Conservation (phyloP, 2,888 invertebrate genomes). For the Tiliacea citrago region DNA sequence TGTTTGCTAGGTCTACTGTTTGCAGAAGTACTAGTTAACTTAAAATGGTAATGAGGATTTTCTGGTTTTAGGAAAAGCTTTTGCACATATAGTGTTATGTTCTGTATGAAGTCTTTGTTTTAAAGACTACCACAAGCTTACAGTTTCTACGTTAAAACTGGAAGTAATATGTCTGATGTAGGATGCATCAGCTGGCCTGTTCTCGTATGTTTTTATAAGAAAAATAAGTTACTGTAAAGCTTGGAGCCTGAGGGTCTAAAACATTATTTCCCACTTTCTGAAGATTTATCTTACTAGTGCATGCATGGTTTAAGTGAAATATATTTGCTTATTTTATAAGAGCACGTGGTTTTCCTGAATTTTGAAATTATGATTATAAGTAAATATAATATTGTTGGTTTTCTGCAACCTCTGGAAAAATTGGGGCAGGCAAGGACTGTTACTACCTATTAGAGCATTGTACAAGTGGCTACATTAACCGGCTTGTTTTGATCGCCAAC, state of each 20-base stretch:
- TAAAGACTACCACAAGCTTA: background rate
- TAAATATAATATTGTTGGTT: background rate
- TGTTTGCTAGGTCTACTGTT: too few relatives aligned
- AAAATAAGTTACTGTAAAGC: slow-evolving; percentile 37
- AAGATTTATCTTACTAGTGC: slow-evolving; percentile 27
- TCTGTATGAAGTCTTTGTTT: too few relatives aligned
- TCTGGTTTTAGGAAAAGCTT: background rate
- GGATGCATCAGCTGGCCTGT: slow-evolving; percentile 17
- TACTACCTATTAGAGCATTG: background rate
- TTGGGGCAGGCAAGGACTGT: background rate
- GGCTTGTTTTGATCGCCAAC: too few relatives aligned
- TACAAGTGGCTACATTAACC: too few relatives aligned
- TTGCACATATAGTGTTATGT: background rate
- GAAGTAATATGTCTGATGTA: slow-evolving; percentile 2
- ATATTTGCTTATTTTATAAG: background rate
- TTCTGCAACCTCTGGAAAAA: background rate
- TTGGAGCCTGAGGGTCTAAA: slow-evolving; percentile 25
- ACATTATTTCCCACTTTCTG: slow-evolving; percentile 35
- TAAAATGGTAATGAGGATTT: background rate
- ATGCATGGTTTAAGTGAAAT: slow-evolving; percentile 7
- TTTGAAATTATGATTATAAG: background rate
- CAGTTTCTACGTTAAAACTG: background rate
- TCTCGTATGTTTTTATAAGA: slow-evolving; percentile 32
- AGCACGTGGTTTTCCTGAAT: background rate
- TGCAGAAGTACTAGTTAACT: too few relatives aligned